Percentiles rank a stretch among this genome's conserved stretches.
Conservation (phyloP, 2,888 invertebrate species). For the Sinotaia quadrata region DNA sequence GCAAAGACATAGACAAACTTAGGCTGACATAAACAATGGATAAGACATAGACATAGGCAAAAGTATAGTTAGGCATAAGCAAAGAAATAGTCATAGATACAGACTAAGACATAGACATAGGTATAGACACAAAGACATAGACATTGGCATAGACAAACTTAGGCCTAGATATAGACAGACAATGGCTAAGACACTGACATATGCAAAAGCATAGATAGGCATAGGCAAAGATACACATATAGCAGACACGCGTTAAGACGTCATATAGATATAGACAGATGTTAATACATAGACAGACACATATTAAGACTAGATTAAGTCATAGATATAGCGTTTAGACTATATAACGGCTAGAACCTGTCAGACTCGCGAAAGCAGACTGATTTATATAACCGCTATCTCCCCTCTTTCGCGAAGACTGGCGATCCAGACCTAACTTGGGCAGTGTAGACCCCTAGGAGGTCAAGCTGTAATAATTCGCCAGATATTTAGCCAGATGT, state of each 20-base stretch:
- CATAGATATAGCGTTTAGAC: too few species aligned
- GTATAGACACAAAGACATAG: neutral
- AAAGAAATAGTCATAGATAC: neutral
- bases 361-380: neutral
- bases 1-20: constrained; percentile 5
- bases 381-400: neutral
- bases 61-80: too few species aligned
- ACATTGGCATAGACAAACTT: neutral
- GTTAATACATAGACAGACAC: neutral
- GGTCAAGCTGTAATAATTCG: too few species aligned
- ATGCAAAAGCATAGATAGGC: neutral
- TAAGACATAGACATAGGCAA: neutral
- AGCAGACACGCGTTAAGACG: neutral
- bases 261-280: neutral
- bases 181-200: too few species aligned
- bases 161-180: too few species aligned
- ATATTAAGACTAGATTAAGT: neutral
- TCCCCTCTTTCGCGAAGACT: too few species aligned
- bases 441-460: too few species aligned
- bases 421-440: too few species aligned
- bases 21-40: neutral
- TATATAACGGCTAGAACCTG: too few species aligned
- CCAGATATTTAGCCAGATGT: too few species aligned
- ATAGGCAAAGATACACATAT: neutral
- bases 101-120: neutral